Percentiles rank a stretch among this genome's conserved stretches.
These are phyloP conservation scores for Clarias batrachus DNA, from an alignment of 2,113 vertebrate species.

Conservation along the genomic window DNA sequence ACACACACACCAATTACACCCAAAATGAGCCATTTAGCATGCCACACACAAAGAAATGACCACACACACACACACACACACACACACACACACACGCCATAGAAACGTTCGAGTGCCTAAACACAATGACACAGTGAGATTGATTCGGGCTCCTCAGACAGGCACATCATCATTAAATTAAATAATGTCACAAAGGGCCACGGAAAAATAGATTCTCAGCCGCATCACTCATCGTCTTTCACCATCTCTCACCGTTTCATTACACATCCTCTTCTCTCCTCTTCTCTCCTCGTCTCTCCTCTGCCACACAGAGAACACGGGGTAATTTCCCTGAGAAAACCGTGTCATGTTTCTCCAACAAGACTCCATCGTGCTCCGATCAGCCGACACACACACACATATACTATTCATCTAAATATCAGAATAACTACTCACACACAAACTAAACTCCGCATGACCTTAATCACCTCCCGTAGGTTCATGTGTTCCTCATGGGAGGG, in stretches of 20 bases:
- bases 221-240: conserved; percentile 40
- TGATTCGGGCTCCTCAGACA: conserved; percentile 69
- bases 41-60: not conserved
- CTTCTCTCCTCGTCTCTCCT: conserved; percentile 10
- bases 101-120: conserved; percentile 61
- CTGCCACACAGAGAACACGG: not conserved
- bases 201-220: conserved; percentile 42
- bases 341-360: conserved; percentile 14
- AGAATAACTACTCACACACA: not conserved
- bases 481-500: not conserved
- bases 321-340: not conserved
- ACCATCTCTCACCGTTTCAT: conserved; percentile 38
- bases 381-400: not conserved
- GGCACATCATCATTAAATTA: conserved; percentile 64
- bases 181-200: conserved; percentile 55
- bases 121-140: conserved; percentile 71
- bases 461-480: not conserved
- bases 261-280: conserved; percentile 9
- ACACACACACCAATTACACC: conserved; percentile 11
- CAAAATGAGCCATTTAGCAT: conserved; percentile 4
- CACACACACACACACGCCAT: conserved; percentile 44
- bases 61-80: conserved; percentile 36
- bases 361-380: not conserved
- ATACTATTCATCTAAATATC: not conserved
- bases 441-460: not conserved